Base-by-base conservation (phyloP, 2,113 vertebrate species). In the Oncorhynchus gorbuscha region DNA sequence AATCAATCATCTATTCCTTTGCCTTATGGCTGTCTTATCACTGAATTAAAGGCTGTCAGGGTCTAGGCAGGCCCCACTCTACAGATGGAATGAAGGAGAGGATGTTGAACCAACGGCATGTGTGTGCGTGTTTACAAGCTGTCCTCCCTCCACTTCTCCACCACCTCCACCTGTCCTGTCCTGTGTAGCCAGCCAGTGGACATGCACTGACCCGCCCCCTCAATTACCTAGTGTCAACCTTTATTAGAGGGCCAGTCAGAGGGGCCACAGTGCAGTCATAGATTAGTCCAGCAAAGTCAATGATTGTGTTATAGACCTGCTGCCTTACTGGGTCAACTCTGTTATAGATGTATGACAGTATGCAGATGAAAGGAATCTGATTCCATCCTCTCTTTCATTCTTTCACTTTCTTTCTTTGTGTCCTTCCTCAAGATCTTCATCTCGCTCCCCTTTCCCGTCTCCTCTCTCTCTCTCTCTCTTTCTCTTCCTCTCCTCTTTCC, bases 1-100 rank as follows among this genome's bases (percentile, higher is more conserved):
- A 85, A 89, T 88, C 84, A 75, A 87, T 87, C 85, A 75, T 80
- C 80, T 79, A 85, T 83, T 86, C 72, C 66, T 69, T 84, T 79
- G 71, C 30, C 76, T 81, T 84, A 83, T 83, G 74, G 80, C 81
- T 78, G 76, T 83, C 80, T 87, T 83, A 86, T 89, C 62, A 74
- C 84, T 86, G 78, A 76, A 87, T 80, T 78, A 82, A 79, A 83
- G 77, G 69, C n/a, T 26, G 65, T 68, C 51, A 76, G 28, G 70
- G 49, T 64, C 64, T 67, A 61, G 18, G 24, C 39, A 45, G 39
- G 2, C 9, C 9, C 39, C 39, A 45, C 39, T 45, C 39, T 45
- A 45, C 39, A 45, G 39, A 45, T 45, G 39, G 2, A 45, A 45
- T 45, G 39, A 45, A 45, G 39, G 39, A 45, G 39, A 45, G 39